Base-by-base conservation (phyloP, 2,888 invertebrate genomes). In the Panzeria rudis region DNA sequence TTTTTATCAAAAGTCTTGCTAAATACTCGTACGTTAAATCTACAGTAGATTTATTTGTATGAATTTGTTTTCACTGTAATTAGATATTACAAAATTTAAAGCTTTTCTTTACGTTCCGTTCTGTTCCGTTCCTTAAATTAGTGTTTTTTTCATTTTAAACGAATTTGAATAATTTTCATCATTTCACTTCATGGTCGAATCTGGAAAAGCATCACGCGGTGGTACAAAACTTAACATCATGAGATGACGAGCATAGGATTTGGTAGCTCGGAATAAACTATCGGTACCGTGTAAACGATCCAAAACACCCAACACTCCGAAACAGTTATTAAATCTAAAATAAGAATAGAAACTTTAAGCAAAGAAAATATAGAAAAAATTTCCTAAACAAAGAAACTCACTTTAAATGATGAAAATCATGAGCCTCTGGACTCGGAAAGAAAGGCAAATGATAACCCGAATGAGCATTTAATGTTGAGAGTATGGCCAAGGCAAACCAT, bases 321-420 rank as follows among this genome's bases (percentile, higher is more conserved):
- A 97, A 90, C 96, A 97, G 89, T 97, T 96, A 89, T 95, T 97
- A 91, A 97, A 97, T 92, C 97, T 97, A 89, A 6, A 66, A 44
- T 13, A 44, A 13, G 17, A 20, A 44, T 15, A 15, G 44, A 6
- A 20, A 11, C 2, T 38, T 11, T 38, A 11, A 8, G 11, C 8
- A 38, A 38, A 2, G 2, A 38, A 38, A n/a, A n/a, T n/a, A n/a
- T n/a, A n/a, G n/a, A n/a, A n/a, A n/a, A n/a, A n/a, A n/a, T n/a
- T n/a, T n/a, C n/a, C n/a, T n/a, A 7, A 17, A 47, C 13, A 50
- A 50, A 0, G 4, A 52, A 44, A 87, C 94, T 94, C 91, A 96
- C 96, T 97, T 97, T 86, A 96, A 94, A 92, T 97, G 97, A 92
- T 97, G 97, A 91, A 96, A 97, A 92, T 97, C 97, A 90, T 97